Evolutionary conservation across 2,888 invertebrate genomes (phyloP).

Genomic region (Achlya flavicornis): DNA sequence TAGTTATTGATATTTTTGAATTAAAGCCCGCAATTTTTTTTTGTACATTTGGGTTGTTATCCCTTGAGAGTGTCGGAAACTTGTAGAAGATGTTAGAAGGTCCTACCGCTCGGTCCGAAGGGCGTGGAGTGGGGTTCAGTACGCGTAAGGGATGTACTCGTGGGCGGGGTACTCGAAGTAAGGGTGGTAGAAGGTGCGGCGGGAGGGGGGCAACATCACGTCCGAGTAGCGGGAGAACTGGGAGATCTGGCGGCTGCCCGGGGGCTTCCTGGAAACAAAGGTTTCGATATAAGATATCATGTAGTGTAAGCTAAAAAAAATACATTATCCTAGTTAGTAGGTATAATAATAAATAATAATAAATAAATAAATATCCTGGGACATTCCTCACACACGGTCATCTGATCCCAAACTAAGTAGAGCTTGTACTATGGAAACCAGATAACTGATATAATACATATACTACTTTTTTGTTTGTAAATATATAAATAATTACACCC

Average conservation of each 20-base stretch:
- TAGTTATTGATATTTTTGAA: slow-evolving; percentile 57
- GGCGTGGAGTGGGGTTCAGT: slow-evolving; percentile 53
- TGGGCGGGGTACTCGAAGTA: slow-evolving; percentile 65
- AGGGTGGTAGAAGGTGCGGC: slow-evolving; percentile 69
- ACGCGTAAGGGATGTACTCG: slow-evolving; percentile 66
- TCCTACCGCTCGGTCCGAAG: slow-evolving; percentile 43
- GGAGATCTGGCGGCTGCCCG: slow-evolving; percentile 73
- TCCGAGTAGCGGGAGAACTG: slow-evolving; percentile 81
- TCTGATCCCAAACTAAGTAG: no score
- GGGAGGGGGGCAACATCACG: slow-evolving; percentile 70
- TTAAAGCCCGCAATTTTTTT: slow-evolving; percentile 58
- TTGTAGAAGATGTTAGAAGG: slow-evolving; percentile 50
- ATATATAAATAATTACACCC: no score
- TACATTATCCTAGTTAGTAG: no score
- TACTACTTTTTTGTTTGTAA: no score
- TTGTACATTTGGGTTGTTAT: slow-evolving; percentile 60
- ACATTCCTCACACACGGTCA: no score
- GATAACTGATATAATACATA: no score
- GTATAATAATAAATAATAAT: no score
- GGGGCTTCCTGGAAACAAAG: slow-evolving; percentile 65
- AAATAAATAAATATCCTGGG: no score
- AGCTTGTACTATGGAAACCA: no score
- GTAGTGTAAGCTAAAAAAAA: no score
- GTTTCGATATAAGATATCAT: neutral
- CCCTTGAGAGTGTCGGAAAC: slow-evolving; percentile 41